Evolutionary conservation across 1,140 invertebrate species (phyloP).

Genomic region (Varroa destructor): DNA sequence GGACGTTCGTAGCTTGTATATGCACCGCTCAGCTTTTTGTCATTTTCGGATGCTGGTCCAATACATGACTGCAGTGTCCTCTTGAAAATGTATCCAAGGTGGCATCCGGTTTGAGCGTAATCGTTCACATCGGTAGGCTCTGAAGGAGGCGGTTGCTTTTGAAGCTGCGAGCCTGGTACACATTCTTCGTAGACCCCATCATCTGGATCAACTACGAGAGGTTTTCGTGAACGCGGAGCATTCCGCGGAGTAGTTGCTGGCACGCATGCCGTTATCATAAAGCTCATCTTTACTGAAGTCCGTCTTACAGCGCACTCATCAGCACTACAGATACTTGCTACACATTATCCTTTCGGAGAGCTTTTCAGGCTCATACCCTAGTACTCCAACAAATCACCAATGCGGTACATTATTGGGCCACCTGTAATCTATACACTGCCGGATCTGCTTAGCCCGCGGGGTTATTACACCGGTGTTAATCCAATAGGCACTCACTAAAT

Average conservation of each 20-base stretch:
- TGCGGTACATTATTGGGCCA: no score
- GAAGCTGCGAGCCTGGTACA: background rate
- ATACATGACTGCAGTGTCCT: slow-evolving; percentile 24
- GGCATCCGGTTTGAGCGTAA: slow-evolving; percentile 6
- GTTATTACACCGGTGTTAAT: no score
- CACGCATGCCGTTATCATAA: slow-evolving; percentile 26
- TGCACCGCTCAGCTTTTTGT: slow-evolving; percentile 17
- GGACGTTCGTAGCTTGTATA: slow-evolving; percentile 23
- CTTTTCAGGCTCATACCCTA: no score
- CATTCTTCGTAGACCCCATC: slow-evolving; percentile 22
- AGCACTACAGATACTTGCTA: no score
- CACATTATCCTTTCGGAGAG: no score
- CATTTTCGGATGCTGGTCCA: background rate
- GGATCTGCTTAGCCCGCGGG: no score
- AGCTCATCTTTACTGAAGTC: background rate
- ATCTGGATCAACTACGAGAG: slow-evolving; percentile 12
- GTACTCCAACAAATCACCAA: no score
- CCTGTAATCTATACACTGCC: no score
- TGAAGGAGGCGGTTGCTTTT: background rate
- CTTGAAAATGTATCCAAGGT: slow-evolving; percentile 25
- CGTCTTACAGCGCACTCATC: no score
- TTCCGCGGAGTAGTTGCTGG: slow-evolving; percentile 11
- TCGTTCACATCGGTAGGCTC: background rate
- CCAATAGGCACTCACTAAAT: no score
- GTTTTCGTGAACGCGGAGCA: slow-evolving; percentile 4